Conservation (phyloP, 2,113 vertebrate species). For the Azemiops feae region DNA sequence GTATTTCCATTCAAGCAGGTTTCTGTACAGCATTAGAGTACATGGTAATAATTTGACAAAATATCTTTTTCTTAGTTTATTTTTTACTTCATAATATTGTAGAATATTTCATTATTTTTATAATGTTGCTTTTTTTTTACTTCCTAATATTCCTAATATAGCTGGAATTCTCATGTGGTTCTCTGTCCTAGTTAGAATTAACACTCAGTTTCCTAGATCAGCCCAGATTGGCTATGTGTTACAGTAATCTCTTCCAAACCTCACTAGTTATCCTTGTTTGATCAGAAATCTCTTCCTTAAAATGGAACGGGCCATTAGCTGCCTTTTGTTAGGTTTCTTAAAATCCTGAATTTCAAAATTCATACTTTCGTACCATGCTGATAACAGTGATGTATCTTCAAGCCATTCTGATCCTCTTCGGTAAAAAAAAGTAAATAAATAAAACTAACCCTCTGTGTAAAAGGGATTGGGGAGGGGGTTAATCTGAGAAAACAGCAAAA, state of each 20-base stretch:
- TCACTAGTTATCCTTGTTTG: background rate
- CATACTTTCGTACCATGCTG: background rate
- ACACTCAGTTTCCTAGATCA: background rate
- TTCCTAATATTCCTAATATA: background rate
- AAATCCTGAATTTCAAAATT: background rate
- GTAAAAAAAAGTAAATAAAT: background rate
- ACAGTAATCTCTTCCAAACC: background rate
- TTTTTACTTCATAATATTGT: background rate
- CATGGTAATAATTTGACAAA: too few relatives aligned
- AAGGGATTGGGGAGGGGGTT: background rate
- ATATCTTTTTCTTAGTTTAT: too few relatives aligned
- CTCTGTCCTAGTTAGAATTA: background rate
- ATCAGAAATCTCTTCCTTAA: background rate
- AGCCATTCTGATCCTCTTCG: background rate
- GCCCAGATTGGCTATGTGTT: background rate
- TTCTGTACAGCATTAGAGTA: too few relatives aligned
- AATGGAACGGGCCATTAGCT: background rate
- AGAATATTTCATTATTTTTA: background rate
- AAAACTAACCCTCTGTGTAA: background rate
- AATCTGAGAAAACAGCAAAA: slow-evolving; percentile 21
- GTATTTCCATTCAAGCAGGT: too few relatives aligned
- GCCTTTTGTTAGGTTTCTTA: background rate
- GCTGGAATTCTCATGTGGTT: background rate
- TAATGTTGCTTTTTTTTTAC: too few relatives aligned
- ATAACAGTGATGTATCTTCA: background rate